Evolutionary conservation across 2,797 vertebrate genomes (phyloP).

Genomic region (Netta rufina): DNA sequence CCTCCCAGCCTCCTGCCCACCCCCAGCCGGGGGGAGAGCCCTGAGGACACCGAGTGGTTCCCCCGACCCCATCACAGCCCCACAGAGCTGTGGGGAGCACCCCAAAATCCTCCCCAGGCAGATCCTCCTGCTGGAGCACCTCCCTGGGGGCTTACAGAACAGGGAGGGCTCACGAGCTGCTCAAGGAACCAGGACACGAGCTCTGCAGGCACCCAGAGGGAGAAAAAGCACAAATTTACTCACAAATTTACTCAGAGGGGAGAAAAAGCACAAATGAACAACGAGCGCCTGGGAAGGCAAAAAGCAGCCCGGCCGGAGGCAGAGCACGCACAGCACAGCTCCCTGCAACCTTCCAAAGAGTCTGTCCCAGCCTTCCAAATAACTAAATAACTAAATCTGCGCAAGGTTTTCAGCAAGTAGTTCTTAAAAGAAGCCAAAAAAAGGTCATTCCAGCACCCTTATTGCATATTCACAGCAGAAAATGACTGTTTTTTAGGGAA

Average conservation of each 20-base stretch:
- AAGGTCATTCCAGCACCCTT: not conserved
- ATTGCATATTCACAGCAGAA: not conserved
- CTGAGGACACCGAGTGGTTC: not conserved
- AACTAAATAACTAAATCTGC: too few species aligned
- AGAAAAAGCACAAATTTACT: too few species aligned
- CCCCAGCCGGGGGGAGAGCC: not conserved
- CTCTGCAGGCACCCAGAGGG: too few species aligned
- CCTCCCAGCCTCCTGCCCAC: not conserved
- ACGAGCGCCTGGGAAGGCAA: not conserved
- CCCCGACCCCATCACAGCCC: not conserved
- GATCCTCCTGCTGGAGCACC: too few species aligned
- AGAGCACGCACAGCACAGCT: rapidly evolving
- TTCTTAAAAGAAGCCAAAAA: not conserved
- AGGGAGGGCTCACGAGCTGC: too few species aligned
- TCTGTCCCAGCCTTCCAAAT: rapidly evolving
- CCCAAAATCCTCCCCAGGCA: too few species aligned
- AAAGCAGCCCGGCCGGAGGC: not conserved
- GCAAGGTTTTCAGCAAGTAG: not conserved
- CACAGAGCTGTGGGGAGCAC: too few species aligned
- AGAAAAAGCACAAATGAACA: too few species aligned
- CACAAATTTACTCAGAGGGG: too few species aligned
- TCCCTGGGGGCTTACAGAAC: too few species aligned
- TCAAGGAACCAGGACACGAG: too few species aligned
- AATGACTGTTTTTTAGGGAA: rapidly evolving
- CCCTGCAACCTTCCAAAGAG: not conserved